Base-by-base conservation (phyloP, 37 sponge, comb jelly and placozoan genomes). In the Amphimedon queenslandica region DNA sequence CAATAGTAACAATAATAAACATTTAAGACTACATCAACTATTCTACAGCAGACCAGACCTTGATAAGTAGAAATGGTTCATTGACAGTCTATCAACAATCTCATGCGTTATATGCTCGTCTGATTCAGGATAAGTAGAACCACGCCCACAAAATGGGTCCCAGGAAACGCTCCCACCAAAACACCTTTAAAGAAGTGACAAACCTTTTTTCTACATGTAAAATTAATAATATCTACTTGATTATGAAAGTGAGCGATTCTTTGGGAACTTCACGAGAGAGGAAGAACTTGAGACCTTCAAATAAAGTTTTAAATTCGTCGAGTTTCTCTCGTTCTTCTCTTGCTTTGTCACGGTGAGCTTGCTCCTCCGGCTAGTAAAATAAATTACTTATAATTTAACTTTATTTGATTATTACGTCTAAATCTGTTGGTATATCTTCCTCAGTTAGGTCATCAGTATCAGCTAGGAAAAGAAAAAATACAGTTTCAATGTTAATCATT, bases 81-180 rank as follows among this genome's bases (percentile, higher is more conserved):
- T 93, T 37, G 36, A 16, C 4, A 90, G 90, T 68, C 95, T 73
- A 75, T 98, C 99, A 24, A 94, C 89, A 18, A 98, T 66, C 29
- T 98, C 93, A 70, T 98, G 99, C 13, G 95, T 98, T 53, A 98
- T 92, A 20, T 39, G 42, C 51, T 86, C 87, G 64, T 98, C 99
- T 0, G 80, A 56, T 64, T 94, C 99, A 35, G 76, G 63, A 42
- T 78, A 92, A 4, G 77, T 87, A 36, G 90, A 43, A 0, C 95
- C 95, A 35, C 69, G 57, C 30, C 70, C 84, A 39, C 55, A 42
- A 24, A 33, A 69, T 21, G 71, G 57, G 11, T 85, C 86, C 99
- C 99, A 98, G 1, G 99, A 94, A 4, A 89, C 93, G 31, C 41
- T 55, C 2, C 99, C 99, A 24, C 95, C 93, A 82, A 85, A 95